These are phyloP conservation scores for Pterocles gutturalis DNA, from an alignment of 2,113 vertebrate species.

Conservation along the genomic window DNA sequence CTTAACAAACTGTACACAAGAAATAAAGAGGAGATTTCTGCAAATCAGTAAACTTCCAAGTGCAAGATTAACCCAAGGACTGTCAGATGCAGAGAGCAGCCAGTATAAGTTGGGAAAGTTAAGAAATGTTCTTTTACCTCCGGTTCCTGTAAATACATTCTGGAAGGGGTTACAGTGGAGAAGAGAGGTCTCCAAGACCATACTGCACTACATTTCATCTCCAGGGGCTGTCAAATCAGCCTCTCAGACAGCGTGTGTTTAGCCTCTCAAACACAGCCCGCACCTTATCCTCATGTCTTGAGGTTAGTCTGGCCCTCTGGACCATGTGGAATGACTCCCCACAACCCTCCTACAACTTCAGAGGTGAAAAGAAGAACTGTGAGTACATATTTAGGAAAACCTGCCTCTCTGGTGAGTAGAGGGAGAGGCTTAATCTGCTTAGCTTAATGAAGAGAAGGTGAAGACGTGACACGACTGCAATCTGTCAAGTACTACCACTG, in stretches of 20 bases:
- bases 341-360: not conserved
- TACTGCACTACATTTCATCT: not conserved
- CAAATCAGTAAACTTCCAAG: not conserved
- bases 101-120: not conserved
- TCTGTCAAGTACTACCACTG: constrained; percentile 5
- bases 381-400: not conserved
- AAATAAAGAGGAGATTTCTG: not conserved
- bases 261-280: not conserved
- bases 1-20: constrained; percentile 8
- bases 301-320: not conserved
- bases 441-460: constrained; percentile 56
- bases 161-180: not conserved
- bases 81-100: not conserved
- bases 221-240: not conserved
- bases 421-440: constrained; percentile 51
- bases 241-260: not conserved
- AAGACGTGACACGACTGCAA: not conserved
- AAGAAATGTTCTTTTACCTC: not conserved
- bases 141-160: not conserved
- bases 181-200: not conserved
- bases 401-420: not conserved
- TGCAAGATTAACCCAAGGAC: constrained; percentile 5
- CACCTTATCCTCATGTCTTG: not conserved
- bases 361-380: not conserved
- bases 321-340: not conserved